Base-by-base conservation (phyloP, 2,888 invertebrate genomes). In the Schizaphis graminum region DNA sequence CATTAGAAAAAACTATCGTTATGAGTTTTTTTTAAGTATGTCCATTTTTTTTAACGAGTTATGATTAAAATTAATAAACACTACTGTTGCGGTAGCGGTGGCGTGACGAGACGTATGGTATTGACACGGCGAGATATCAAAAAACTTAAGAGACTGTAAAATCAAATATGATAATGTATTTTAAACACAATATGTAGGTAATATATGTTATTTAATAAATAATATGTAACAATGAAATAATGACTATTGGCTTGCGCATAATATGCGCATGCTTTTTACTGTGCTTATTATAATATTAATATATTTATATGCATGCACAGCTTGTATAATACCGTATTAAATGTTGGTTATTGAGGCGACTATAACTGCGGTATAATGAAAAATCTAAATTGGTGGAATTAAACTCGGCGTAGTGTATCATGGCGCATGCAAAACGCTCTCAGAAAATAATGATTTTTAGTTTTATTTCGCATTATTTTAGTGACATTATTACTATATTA, bases 41-140 rank as follows among this genome's bases (percentile, higher is more conserved):
- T 67, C 1, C 3, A 44, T 91, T 56, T n/a, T 56, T 56, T 89
- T 56, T 35, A 24, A 85, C 91, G 24, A 91, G 91, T 91, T 85
- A 85, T 7, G 28, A 56, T 85, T 44, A 7, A 77, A 91, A 91
- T 91, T 56, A 85, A 91, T 91, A 85, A 85, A 91, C 35, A 49
- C 11, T 35, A 11, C 41, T 35, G 24, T 24, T 26, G 35, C 2
- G 77, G 77, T 77, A 16, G 67, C 2, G 77, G 67, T 4, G 5
- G 67, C 16, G 53, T 53, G 67, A 16, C 11, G 0, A 13, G 3
- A 26, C 41, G 26, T 61, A n/a, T 28, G 57, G 35, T 88, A 41
- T 35, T 26, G 57, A 89, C 57, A 41, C 89, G 8, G n/a, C 44
- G 44, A 61, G 57, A 16, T 89, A 89, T 61, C n/a, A n/a, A 47